Evolutionary conservation across 2,797 vertebrate genomes (phyloP), one percentile per base, ranked within the genome.

Genomic region (Enteromius thamalakanensis): DNA sequence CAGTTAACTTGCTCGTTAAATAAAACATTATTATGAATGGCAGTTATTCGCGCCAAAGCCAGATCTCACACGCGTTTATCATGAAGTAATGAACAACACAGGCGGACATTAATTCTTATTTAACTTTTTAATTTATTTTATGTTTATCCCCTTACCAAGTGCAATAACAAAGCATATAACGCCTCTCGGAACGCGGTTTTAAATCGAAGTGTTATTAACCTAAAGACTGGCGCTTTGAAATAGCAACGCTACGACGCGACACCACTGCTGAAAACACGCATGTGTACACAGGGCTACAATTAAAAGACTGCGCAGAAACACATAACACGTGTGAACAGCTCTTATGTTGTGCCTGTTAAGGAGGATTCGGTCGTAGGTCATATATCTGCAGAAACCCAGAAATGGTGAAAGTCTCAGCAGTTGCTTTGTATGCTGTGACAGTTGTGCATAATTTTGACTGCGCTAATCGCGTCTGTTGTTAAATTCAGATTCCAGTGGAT

Each of bases 271-370:
- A 37, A 45, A 51, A 71, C 49, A 45, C 40, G 21, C 40, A 4
- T 49, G 68, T 47, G 12, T 70, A 1, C 53, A 81, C 32, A n/a
- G 0, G 23, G 21, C 51, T 71, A 45, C 37, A 71, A 82, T 65
- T 74, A 74, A 53, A n/a, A 55, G n/a, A 53, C 4, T 75, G 32
- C 70, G 70, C 60, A 67, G 32, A 78, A 49, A 65, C 26, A 15
- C 58, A 71, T 8, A 14, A 32, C 84, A 85, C 65, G 76, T 79
- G 55, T 68, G 82, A 69, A 69, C 58, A 32, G 67, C 60, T 81
- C 34, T 6, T 23, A 3, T 70, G n/a, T 70, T 32, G 70, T 75
- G 77, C 60, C 74, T 80, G 65, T 80, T 76, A 23, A 45, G 6
- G 58, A 40, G 70, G 14, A 67, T 84, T 47, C 70, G 37, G 42